Evolutionary conservation across 2,113 vertebrate genomes (phyloP), one percentile per base, ranked within the genome.

Genomic region (Myanophis thanlyinensis): DNA sequence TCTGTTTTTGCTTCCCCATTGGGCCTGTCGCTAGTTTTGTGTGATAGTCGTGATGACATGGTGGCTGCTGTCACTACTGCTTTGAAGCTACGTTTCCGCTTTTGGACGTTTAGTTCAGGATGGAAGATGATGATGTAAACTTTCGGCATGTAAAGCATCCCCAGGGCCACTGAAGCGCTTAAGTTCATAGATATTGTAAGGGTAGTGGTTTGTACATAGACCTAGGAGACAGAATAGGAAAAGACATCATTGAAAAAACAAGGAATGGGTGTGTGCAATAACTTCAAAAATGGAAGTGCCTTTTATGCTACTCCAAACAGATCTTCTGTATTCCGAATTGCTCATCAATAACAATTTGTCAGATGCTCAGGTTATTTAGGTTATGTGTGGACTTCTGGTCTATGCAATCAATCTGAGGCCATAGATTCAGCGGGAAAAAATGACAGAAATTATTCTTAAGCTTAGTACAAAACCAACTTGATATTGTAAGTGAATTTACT

Each of bases 41-140:
- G 99, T 0, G 99, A 99, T 59, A 99, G 98, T 3, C 99, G 98
- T 0, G 99, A 98, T 0, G 99, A 99, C 98, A 99, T 99, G 94
- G 99, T 98, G 89, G 99, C 99, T 18, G 98, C 99, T 0, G 99
- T 99, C 96, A 98, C 99, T 91, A 99, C 99, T 0, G 98, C 99
- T 96, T 99, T 99, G 98, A 99, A 99, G 96, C 98, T 99, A 35
- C 99, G 98, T 90, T 99, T 99, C 94, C 99, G 97, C 95, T 99
- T 99, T 97, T 99, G 99, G 94, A 99, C 99, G 89, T 99, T 99
- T 88, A 99, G 98, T 97, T 99, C 99, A 0, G 99, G 99, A 96
- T 99, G 99, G 98, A 99, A 99, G 97, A 99, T 98, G 98, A 99
- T 99, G 98, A 99, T 98, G 96, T 99, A 99, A 91, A 99, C 99